Evolutionary conservation across 2,113 vertebrate genomes (phyloP).

Genomic region (Chaetodon auriga): DNA sequence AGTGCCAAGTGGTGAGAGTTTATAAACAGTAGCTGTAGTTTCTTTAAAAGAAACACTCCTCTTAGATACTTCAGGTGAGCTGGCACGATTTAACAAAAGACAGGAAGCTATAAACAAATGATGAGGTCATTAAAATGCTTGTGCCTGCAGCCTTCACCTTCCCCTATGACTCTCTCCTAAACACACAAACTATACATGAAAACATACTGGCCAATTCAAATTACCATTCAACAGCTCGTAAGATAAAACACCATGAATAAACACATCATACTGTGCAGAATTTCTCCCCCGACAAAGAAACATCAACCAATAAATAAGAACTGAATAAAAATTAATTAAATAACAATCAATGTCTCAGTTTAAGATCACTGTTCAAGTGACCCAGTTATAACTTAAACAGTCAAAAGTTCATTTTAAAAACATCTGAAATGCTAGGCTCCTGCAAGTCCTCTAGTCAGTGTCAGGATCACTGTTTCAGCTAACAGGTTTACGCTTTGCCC

Average conservation of each 20-base stretch:
- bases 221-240: conserved; percentile 61
- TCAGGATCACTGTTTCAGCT: conserved; percentile 24
- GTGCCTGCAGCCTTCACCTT: conserved; percentile 52
- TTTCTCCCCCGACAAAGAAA: conserved; percentile 67
- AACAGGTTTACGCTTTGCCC: conserved; percentile 1
- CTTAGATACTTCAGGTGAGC: conserved; percentile 53
- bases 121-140: conserved; percentile 52
- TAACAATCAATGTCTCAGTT: conserved; percentile 80
- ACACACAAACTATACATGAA: conserved; percentile 70
- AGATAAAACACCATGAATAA: conserved; percentile 72
- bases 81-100: conserved; percentile 46
- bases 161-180: conserved; percentile 43
- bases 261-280: conserved; percentile 76
- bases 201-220: conserved; percentile 59
- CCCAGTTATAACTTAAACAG: conserved; percentile 72
- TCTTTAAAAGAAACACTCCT: conserved; percentile 66
- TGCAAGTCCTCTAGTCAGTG: conserved; percentile 15
- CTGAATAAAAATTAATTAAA: conserved; percentile 75
- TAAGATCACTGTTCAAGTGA: conserved; percentile 54
- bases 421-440: conserved; percentile 66
- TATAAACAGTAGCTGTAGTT: conserved; percentile 7
- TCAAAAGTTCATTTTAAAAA: conserved; percentile 65
- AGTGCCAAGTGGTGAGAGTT: conserved; percentile 4
- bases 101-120: conserved; percentile 60
- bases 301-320: conserved; percentile 79